Conservation (phyloP, 2,888 invertebrate genomes). For the Crioceris asparagi region DNA sequence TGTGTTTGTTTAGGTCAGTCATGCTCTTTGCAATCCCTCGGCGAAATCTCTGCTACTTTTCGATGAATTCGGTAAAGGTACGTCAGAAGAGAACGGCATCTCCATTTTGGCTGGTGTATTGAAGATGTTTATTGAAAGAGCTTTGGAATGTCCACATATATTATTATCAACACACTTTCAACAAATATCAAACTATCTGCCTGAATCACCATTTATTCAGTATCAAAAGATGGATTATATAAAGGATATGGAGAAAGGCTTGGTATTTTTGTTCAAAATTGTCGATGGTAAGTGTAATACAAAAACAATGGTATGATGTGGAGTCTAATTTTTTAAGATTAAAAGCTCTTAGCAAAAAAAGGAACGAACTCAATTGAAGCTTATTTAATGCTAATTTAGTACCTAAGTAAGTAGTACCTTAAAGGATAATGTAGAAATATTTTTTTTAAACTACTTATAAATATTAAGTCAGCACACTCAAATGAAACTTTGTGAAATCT, state of each 20-base stretch:
- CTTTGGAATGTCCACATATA: constrained; percentile 56
- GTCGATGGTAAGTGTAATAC: constrained; percentile 45
- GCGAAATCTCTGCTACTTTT: constrained; percentile 62
- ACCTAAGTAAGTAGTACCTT: too few species aligned
- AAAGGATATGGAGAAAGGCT: constrained; percentile 28
- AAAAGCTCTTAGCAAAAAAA: too few species aligned
- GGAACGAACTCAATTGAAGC: too few species aligned
- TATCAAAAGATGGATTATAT: constrained; percentile 31
- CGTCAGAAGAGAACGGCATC: constrained; percentile 63
- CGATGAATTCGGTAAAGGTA: constrained; percentile 87
- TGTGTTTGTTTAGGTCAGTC: constrained; percentile 65
- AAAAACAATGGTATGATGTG: too few species aligned
- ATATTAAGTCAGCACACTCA: too few species aligned
- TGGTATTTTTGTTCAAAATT: constrained; percentile 59
- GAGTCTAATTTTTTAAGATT: too few species aligned
- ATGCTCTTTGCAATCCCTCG: constrained; percentile 55
- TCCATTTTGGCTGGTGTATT: constrained; percentile 60
- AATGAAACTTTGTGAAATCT: too few species aligned
- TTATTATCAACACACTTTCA: constrained; percentile 71
- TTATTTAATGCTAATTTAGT: too few species aligned
- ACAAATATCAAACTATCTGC: constrained; percentile 48
- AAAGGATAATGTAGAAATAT: too few species aligned
- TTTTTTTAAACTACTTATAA: too few species aligned
- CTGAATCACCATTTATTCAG: constrained; percentile 37
- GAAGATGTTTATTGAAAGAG: constrained; percentile 50